Conservation (phyloP, 2,797 vertebrate species). For the Parotocinclus haroldoi region DNA sequence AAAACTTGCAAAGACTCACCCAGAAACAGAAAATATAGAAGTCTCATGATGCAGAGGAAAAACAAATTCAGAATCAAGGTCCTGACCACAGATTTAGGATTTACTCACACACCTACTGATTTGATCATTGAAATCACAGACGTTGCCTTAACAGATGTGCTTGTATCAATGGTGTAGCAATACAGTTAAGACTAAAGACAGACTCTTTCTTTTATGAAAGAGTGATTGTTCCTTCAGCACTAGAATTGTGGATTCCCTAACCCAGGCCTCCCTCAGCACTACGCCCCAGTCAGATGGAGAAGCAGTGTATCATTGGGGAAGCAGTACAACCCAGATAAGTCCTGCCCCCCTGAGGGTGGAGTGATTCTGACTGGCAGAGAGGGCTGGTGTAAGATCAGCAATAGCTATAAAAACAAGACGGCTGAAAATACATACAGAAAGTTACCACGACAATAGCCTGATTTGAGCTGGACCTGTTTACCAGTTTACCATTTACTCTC, state of each 20-base stretch:
- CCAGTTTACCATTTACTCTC: not conserved
- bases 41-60: slow-evolving; percentile 21
- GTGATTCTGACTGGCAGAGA: not conserved
- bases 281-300: too few species aligned
- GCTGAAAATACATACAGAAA: slow-evolving; percentile 4
- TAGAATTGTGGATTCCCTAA: too few species aligned
- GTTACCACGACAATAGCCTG: not conserved
- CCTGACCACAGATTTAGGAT: not conserved
- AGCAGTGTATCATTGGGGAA: not conserved
- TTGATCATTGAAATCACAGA: not conserved
- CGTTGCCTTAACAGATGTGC: not conserved
- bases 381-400: not conserved
- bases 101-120: not conserved
- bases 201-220: not conserved
- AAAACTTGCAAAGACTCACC: slow-evolving; percentile 31
- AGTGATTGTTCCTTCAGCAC: not conserved
- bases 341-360: slow-evolving; percentile 16
- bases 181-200: not conserved
- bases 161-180: not conserved
- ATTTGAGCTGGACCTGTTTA: not conserved
- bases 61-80: not conserved
- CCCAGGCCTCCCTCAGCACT: too few species aligned
- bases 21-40: slow-evolving; percentile 23
- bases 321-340: not conserved
- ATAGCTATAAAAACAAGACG: not conserved